These are phyloP conservation scores for Stenoptilia bipunctidactyla DNA, from an alignment of 2,888 invertebrate species.

Conservation along the genomic window DNA sequence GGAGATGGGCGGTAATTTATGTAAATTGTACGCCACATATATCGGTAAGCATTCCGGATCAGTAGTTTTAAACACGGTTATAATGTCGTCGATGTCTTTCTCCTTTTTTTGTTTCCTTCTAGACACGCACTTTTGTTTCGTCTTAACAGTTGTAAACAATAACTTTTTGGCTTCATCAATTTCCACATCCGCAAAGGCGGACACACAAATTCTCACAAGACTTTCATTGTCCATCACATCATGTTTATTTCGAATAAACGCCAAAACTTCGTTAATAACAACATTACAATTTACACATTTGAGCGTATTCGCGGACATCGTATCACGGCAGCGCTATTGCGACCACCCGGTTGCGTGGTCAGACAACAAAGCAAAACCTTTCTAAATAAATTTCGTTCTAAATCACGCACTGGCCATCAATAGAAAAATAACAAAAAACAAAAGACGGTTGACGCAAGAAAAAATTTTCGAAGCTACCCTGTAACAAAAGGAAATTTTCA, in stretches of 20 bases:
- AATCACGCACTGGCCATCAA: too few relatives aligned
- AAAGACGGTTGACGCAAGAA: too few relatives aligned
- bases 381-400: too few relatives aligned
- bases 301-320: constrained; percentile 2
- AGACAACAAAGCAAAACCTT: too few relatives aligned
- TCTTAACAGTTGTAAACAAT: not conserved
- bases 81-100: constrained; percentile 1
- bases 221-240: constrained; percentile 1
- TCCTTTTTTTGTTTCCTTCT: not conserved
- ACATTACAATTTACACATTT: constrained; percentile 2
- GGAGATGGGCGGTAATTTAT: not conserved
- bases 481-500: too few relatives aligned
- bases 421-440: too few relatives aligned
- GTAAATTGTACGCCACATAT: not conserved
- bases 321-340: not conserved
- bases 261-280: constrained; percentile 1
- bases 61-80: not conserved
- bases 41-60: constrained; percentile 2
- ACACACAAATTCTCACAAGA: not conserved
- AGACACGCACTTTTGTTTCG: not conserved
- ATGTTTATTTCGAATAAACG: constrained; percentile 2
- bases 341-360: too few relatives aligned
- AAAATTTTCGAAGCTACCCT: too few relatives aligned
- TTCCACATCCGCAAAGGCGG: not conserved
- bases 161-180: constrained; percentile 1